phyloP scores from a whole-genome alignment of 2,888 invertebrate genomes.

The Euspilapteryx auroguttella region DNA sequence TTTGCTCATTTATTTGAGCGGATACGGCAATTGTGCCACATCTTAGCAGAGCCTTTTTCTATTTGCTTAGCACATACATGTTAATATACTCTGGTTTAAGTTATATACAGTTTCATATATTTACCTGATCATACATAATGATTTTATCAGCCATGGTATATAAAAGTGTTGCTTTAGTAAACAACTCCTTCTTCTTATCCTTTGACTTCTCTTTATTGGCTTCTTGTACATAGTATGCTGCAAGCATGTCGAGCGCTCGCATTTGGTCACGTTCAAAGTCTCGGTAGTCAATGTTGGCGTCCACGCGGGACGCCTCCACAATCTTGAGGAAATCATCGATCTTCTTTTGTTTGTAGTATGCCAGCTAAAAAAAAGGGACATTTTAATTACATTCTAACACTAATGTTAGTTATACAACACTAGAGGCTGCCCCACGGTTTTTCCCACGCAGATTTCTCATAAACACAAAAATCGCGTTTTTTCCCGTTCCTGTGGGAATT shows the following conservation, averaged over 20 bases:
- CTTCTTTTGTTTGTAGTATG: constrained; percentile 93
- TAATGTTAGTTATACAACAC: too few species aligned
- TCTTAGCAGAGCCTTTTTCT: too few species aligned
- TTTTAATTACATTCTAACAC: too few species aligned
- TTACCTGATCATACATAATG: constrained; percentile 98
- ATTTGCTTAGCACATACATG: too few species aligned
- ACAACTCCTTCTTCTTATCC: constrained; percentile 91
- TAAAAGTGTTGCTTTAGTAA: constrained; percentile 94
- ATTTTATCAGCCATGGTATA: constrained; percentile 99
- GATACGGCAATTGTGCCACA: too few species aligned
- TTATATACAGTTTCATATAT: too few species aligned
- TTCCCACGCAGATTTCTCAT: too few species aligned
- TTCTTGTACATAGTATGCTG: constrained; percentile 96
- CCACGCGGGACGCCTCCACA: constrained; percentile 82
- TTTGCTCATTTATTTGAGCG: too few species aligned
- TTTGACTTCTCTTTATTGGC: constrained; percentile 94
- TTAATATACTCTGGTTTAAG: too few species aligned
- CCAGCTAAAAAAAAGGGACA: constrained; percentile 67
- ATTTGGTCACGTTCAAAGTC: constrained; percentile 97
- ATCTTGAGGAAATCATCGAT: constrained; percentile 94
- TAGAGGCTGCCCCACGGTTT: too few species aligned
- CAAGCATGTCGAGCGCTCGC: constrained; percentile 96
- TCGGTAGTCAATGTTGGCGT: constrained; percentile 83
- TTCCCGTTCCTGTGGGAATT: too few species aligned
- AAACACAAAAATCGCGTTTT: too few species aligned